Conservation (phyloP, 2,888 invertebrate genomes). For the Leucophenga maculata region DNA sequence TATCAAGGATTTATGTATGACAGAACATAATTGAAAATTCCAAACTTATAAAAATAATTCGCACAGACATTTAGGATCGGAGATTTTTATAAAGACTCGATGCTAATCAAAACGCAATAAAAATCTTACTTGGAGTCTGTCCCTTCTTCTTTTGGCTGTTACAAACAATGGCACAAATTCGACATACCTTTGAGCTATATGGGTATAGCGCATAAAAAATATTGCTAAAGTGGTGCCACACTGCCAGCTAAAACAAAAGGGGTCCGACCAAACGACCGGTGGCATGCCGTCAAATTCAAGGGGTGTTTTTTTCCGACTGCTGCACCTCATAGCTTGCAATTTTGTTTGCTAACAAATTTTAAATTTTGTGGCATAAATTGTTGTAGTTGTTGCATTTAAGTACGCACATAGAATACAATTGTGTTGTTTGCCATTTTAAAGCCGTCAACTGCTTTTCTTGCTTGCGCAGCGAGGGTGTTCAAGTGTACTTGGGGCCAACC, state of each 20-base stretch:
- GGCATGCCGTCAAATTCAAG: constrained; percentile 44
- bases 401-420: constrained; percentile 10
- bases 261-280: constrained; percentile 24
- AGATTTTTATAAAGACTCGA: no score
- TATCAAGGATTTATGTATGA: no score
- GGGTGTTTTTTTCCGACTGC: constrained; percentile 33
- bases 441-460: not conserved
- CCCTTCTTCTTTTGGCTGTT: no score
- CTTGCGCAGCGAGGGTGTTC: constrained; percentile 28
- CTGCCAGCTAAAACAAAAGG: constrained; percentile 38
- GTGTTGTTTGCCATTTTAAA: not conserved
- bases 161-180: not conserved
- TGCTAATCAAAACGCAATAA: no score
- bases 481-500: constrained; percentile 35
- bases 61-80: no score
- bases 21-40: no score
- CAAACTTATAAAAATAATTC: no score
- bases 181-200: no score
- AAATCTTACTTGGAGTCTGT: no score
- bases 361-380: constrained; percentile 51
- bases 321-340: constrained; percentile 51
- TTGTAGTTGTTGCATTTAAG: not conserved
- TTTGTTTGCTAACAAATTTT: constrained; percentile 48
- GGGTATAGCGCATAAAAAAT: no score
- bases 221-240: not conserved